Base-by-base conservation (phyloP, 2,888 invertebrate species). In the Drosophila atripex region DNA sequence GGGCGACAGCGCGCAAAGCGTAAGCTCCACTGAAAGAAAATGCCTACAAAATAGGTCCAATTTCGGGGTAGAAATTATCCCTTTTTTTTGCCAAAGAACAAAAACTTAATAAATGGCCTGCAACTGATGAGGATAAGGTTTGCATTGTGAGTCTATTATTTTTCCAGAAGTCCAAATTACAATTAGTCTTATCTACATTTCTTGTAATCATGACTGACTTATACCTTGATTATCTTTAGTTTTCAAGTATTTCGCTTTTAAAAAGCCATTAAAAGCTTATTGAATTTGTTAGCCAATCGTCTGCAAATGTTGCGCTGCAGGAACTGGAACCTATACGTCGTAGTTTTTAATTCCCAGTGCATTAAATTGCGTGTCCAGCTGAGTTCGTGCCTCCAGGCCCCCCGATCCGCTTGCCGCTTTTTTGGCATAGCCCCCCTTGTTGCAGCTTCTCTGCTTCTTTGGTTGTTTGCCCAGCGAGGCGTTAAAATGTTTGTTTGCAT, bases 401-500 rank as follows among this genome's bases (percentile, higher is more conserved):
- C 50, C 54, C 28, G 28, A 16, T 0, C 28, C 28, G 2, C 5
- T 32, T 32, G 32, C n/a, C 16, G 18, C 28, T 23, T 60, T 60
- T 58, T 35, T 14, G 12, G 28, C 38, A 25, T 53, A 16, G n/a
- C 9, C 35, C 52, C 38, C 21, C 11, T n/a, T n/a, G 35, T 21
- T 12, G 35, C 38, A 50, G 46, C 60, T 47, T 30, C 59, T 9
- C 58, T 12, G 43, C 60, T 49, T 51, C 56, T 41, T 63, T 43
- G 60, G 74, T 71, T 74, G 77, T 73, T 78, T 75, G 80, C 50
- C 52, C 73, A 65, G 74, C 80, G 78, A 74, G 75, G 78, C 83
- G 83, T 85, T 85, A 82, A 85, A 85, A 87, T 87, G 86, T 87
- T 84, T 84, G 83, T 84, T 84, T 84, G 86, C 88, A 84, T 84